A percentile compares a stretch with the other conserved stretches of the same genome.
These are phyloP conservation scores for Parnassius mnemosyne DNA, from an alignment of 2,888 invertebrate species.

Conservation along the genomic window DNA sequence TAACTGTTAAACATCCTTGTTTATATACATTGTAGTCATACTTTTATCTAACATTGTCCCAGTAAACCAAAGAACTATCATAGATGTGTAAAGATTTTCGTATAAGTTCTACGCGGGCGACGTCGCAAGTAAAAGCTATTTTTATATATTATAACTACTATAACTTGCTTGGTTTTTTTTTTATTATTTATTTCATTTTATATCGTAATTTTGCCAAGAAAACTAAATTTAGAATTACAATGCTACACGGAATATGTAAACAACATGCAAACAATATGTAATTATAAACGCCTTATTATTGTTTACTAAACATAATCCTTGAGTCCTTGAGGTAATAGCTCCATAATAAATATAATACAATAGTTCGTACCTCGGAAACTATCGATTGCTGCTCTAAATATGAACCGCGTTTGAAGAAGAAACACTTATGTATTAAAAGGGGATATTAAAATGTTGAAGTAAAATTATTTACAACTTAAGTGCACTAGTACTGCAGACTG, in stretches of 20 bases:
- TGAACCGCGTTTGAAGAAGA: slow-evolving; percentile 21
- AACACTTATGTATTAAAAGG: slow-evolving; percentile 25
- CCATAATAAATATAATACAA: slow-evolving; percentile 2
- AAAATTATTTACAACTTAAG: slow-evolving; percentile 22
- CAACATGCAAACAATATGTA: not conserved
- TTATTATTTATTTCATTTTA: no score
- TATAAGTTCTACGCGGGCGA: no score
- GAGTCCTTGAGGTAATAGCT: slow-evolving; percentile 11
- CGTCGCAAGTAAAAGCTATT: no score
- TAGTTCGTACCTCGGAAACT: slow-evolving; percentile 18
- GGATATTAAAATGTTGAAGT: slow-evolving; percentile 15
- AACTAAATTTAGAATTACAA: no score
- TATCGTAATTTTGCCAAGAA: not conserved
- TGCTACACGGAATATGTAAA: no score
- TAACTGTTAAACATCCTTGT: no score
- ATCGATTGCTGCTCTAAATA: slow-evolving; percentile 26
- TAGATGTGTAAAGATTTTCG: no score
- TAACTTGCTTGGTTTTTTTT: no score
- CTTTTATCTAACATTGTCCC: no score
- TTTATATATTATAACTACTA: no score
- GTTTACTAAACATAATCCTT: not conserved
- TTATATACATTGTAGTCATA: no score
- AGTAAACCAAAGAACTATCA: no score
- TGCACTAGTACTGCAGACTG: slow-evolving; percentile 11
- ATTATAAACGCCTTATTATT: slow-evolving; percentile 6